phyloP scores from a whole-genome alignment of 2,113 vertebrate species.

The Scopus umbretta region DNA sequence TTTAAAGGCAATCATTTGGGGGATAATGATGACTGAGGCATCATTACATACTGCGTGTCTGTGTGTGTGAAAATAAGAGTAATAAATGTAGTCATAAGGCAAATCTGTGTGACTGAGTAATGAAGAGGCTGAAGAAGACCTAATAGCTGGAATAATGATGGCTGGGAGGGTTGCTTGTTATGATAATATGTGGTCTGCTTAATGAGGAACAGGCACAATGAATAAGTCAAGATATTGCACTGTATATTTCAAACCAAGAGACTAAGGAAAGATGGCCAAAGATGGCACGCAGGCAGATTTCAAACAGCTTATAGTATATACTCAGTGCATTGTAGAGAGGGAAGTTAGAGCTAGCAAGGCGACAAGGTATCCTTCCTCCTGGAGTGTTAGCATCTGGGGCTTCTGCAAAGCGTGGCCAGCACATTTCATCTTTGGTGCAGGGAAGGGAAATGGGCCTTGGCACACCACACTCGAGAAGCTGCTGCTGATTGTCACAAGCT shows the following conservation, averaged over 20 bases:
- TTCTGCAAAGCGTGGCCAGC: background rate
- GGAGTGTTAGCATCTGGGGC: background rate
- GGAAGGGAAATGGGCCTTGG: background rate
- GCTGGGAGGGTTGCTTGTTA: background rate
- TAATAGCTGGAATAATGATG: constrained; percentile 6
- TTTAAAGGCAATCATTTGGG: background rate
- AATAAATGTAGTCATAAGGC: constrained; percentile 36
- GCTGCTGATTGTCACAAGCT: background rate
- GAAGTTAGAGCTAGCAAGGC: background rate
- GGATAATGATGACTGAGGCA: constrained; percentile 28
- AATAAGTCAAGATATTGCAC: background rate
- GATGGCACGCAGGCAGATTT: background rate
- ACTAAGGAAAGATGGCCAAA: background rate
- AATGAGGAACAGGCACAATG: background rate
- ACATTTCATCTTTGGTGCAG: background rate
- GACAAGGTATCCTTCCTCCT: background rate
- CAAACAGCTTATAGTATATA: background rate
- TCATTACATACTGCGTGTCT: background rate
- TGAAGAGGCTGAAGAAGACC: constrained; percentile 2
- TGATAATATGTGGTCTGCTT: background rate
- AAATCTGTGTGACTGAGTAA: constrained; percentile 1
- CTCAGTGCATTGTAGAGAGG: background rate
- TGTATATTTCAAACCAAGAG: background rate
- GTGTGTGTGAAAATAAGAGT: constrained; percentile 4
- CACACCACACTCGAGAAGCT: background rate